Evolutionary conservation across 2,888 invertebrate species (phyloP), one percentile per base, ranked within the genome.

Genomic region (Drosophila pegasa): DNA sequence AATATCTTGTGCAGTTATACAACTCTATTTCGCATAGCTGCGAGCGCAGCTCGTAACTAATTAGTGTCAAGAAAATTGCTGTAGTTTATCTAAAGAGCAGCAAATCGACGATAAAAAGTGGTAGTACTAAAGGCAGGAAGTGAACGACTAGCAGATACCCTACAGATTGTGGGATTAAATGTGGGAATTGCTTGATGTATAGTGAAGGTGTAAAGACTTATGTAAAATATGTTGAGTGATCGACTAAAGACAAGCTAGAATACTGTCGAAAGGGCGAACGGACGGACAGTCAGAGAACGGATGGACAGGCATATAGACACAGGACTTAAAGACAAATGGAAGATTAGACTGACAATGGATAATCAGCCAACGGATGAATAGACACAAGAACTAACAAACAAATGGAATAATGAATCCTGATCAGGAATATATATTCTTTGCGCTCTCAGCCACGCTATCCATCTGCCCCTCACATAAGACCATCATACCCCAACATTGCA

Each of bases 31-130:
- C 38, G 47, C 54, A 54, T 12, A 29, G 58, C 54, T 65, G 65
- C 43, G 40, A 65, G 75, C 50, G 43, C 51, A 55, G 41, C 54
- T 43, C 35, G 12, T 60, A 69, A 58, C 79, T 86, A 78, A 87
- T 88, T 88, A 87, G 62, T 75, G 83, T 72, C 80, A 72, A 57
- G 35, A 68, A 63, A 63, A 63, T 64, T 56, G 33, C 51, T 55
- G 45, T 60, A 57, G 52, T 61, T 65, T 65, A 69, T 69, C 70
- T 48, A 61, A 74, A 63, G 45, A 61, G 73, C 45, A 64, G 62
- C 80, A 68, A 78, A 74, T 65, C 57, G 74, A 78, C 65, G 60
- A 72, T 75, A 86, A 82, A 82, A 86, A 48, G 31, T 48, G 9
- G 29, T 14, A 20, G 14, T 0, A 3, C 18, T 8, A 1, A 12